Conservation (phyloP, 2,797 vertebrate genomes). For the Chelon auratus region DNA sequence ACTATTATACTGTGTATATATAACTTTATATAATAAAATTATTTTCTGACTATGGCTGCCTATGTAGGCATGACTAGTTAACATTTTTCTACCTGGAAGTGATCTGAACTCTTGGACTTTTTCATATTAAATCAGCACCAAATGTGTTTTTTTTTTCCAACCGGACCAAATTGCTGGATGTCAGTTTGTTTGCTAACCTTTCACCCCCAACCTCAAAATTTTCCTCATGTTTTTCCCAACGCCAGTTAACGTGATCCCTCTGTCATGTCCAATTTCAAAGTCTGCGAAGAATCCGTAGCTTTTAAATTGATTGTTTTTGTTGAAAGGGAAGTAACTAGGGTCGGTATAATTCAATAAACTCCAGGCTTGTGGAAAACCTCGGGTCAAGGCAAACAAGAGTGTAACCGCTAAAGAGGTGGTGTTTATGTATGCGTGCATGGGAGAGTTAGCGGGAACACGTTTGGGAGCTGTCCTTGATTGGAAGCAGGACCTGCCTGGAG, state of each 20-base stretch:
- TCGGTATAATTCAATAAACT: constrained; percentile 68
- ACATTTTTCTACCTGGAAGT: too few species aligned
- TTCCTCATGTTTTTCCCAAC: constrained; percentile 11
- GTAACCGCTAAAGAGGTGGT: constrained; percentile 47
- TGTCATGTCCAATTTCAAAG: constrained; percentile 53
- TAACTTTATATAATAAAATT: not conserved
- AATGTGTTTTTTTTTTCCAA: constrained; percentile 1
- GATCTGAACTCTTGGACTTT: not conserved
- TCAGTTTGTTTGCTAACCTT: constrained; percentile 18
- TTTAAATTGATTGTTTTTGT: constrained; percentile 62
- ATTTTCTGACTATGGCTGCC: not conserved
- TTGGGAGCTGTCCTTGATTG: constrained; percentile 57
- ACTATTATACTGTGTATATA: not conserved
- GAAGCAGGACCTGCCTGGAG: constrained; percentile 60
- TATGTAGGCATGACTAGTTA: too few species aligned
- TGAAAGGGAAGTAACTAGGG: constrained; percentile 51
- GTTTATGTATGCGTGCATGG: constrained; percentile 44
- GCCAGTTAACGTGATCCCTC: constrained; percentile 23
- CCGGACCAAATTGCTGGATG: not conserved
- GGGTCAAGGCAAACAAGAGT: constrained; percentile 31
- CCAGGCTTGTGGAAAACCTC: constrained; percentile 38
- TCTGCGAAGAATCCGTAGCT: constrained; percentile 38
- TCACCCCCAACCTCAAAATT: constrained; percentile 8
- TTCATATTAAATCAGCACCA: constrained; percentile 3
- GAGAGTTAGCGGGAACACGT: constrained; percentile 45